phyloP scores from a whole-genome alignment of 2,113 vertebrate genomes.

The Phyllostomus discolor region DNA sequence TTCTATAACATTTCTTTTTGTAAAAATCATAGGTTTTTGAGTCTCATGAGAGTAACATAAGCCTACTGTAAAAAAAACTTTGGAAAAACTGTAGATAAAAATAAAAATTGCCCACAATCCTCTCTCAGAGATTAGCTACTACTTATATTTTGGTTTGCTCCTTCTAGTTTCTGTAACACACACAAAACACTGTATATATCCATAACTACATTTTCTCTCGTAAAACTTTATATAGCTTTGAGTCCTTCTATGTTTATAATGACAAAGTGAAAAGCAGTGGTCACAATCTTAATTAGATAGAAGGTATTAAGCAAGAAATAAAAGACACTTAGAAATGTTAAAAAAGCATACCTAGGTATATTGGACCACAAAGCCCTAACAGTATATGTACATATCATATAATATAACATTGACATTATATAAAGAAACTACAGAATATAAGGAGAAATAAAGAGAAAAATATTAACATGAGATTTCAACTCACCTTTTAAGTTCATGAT shows the following conservation, averaged over 20 bases:
- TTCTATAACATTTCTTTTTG: background rate
- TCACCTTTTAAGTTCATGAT: background rate
- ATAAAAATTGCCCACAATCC: background rate
- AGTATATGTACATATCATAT: background rate
- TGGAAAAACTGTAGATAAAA: conserved; percentile 3
- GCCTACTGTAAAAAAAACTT: background rate
- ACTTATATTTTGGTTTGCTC: background rate
- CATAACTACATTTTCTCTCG: background rate
- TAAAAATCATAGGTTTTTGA: background rate
- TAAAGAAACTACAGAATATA: background rate
- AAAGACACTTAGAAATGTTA: background rate
- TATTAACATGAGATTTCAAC: background rate
- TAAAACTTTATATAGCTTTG: background rate
- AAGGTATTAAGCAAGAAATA: background rate
- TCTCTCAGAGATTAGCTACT: background rate
- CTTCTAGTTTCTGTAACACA: background rate
- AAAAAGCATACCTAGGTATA: background rate
- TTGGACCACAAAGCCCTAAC: background rate
- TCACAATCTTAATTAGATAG: background rate
- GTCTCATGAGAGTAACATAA: background rate
- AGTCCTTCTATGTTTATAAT: background rate
- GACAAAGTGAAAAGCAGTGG: background rate
- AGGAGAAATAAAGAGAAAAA: background rate
- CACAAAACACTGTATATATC: background rate
- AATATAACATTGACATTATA: background rate